Evolutionary conservation across 2,888 invertebrate genomes (phyloP), one percentile per base, ranked within the genome.

Genomic region (Thera britannica): DNA sequence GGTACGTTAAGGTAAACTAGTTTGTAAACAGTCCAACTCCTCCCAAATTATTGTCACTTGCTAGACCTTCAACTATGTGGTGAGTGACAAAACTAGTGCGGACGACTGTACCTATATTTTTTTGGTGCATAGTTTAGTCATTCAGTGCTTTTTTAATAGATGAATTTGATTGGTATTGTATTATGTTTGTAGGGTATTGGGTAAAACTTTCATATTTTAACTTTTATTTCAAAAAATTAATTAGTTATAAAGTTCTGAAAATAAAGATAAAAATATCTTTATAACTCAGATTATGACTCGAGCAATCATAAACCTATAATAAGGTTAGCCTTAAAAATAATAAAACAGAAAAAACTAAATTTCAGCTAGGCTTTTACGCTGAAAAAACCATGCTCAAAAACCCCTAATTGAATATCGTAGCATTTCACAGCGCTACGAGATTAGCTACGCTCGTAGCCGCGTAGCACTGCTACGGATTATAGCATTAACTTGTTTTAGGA

Each of bases 51-150:
- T 23, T 23, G 23, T 23, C 23, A 23, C 23, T 23, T 23, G 23
- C 23, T 23, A 23, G 23, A 1, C 23, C 23, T 23, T 23, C 23
- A 23, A 23, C 1, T 23, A 23, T 23, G 23, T 23, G 23, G 23
- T 23, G 23, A 23, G 23, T 23, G 23, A 23, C 23, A 23, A 1
- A 23, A 23, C 23, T 23, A 23, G 1, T 5, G 3, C 41, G 7
- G 41, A 7, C 7, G 41, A 41, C 6, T 41, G 41, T 41, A 41
- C 41, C 4, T 41, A 41, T 23, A 87, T 86, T 85, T 82, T 89
- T 79, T 79, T 75, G 79, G 78, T 75, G 76, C 74, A 77, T 74
- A 78, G 74, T 79, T 79, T 81, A 41, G 3, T 77, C 79, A 76
- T 69, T 75, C 67, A 52, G 74, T 58, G 62, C 65, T 44, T 71